Evolutionary conservation across 2,113 vertebrate genomes (phyloP), one percentile per base, ranked within the genome.

Genomic region (Etia nguti): DNA sequence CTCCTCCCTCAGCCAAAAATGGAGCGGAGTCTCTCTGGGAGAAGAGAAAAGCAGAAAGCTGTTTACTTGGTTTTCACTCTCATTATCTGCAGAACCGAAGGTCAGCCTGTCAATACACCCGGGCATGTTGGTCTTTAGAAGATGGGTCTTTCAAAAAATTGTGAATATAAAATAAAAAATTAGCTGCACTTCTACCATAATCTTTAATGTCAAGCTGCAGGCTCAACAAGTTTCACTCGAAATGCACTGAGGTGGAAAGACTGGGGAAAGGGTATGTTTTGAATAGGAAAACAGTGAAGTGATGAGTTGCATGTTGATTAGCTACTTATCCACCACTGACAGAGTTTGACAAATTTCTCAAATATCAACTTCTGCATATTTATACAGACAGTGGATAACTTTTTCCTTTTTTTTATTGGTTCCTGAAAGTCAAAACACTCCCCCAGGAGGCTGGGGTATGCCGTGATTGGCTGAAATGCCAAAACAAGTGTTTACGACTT

Each of bases 281-380:
- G 83, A 89, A 85, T 55, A 52, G 41, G 56, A 92, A 85, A 73
- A 86, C 70, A 68, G 55, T 3, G 24, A 38, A 29, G 59, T 6
- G 60, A 85, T 68, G 94, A 84, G 82, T 13, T 70, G 91, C 82
- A 92, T 94, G 41, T 86, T 85, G 79, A 94, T 91, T 6, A 92
- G 84, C 22, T 82, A 65, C 79, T 87, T 43, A 75, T 82, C 56
- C 84, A 36, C 77, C 68, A n/a, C 50, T 75, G 43, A 85, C 84
- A 54, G 36, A 43, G 57, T 54, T 90, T 70, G 70, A 65, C 73
- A 29, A 7, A 57, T 75, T 73, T 80, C 59, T 82, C 73, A 93
- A 93, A 93, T 92, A 93, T 79, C 89, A 91, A 86, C 70, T 81
- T 89, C 54, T 92, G 82, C 87, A 93, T 90, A 92, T 90, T 90